phyloP scores from a whole-genome alignment of 2,888 invertebrate genomes.

The Drosophila lacicola region DNA sequence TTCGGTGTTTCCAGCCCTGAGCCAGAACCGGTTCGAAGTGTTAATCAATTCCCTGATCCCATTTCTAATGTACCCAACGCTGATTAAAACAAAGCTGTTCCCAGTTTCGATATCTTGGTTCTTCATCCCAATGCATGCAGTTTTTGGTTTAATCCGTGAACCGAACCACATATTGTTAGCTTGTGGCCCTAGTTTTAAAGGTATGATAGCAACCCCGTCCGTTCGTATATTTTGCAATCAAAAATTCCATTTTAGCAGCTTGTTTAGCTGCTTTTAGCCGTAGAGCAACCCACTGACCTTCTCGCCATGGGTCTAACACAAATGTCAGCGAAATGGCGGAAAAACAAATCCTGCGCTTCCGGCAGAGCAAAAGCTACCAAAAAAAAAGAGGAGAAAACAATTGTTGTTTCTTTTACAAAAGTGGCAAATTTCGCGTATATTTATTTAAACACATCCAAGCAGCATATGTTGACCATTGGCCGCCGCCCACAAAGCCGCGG shows the following conservation, averaged over 20 bases:
- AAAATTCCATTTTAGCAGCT: conserved; percentile 16
- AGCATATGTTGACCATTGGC: conserved; percentile 70
- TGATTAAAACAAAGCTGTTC: too few species aligned
- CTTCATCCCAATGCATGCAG: too few species aligned
- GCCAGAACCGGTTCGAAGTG: too few species aligned
- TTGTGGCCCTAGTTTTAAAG: too few species aligned
- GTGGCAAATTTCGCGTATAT: conserved; percentile 77
- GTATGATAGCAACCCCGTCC: too few species aligned
- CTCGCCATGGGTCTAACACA: conserved; percentile 65
- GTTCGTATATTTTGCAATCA: neutral
- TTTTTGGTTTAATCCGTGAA: too few species aligned
- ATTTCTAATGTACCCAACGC: too few species aligned
- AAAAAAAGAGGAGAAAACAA: conserved; percentile 19
- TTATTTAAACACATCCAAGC: conserved; percentile 76
- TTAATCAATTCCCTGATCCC: too few species aligned
- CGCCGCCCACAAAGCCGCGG: conserved; percentile 14
- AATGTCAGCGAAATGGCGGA: conserved; percentile 76
- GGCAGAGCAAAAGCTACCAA: conserved; percentile 60
- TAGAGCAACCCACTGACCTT: conserved; percentile 70
- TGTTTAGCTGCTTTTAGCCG: conserved; percentile 9
- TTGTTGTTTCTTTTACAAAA: conserved; percentile 58
- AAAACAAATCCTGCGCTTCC: conserved; percentile 85
- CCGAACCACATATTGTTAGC: too few species aligned
- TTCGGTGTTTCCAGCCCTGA: too few species aligned
- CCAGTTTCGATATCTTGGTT: too few species aligned